Percentiles rank a stretch among this genome's conserved stretches.
Evolutionary conservation across 92 coral and sea anemone genomes (phyloP).

Genomic region (Nematostella vectensis): DNA sequence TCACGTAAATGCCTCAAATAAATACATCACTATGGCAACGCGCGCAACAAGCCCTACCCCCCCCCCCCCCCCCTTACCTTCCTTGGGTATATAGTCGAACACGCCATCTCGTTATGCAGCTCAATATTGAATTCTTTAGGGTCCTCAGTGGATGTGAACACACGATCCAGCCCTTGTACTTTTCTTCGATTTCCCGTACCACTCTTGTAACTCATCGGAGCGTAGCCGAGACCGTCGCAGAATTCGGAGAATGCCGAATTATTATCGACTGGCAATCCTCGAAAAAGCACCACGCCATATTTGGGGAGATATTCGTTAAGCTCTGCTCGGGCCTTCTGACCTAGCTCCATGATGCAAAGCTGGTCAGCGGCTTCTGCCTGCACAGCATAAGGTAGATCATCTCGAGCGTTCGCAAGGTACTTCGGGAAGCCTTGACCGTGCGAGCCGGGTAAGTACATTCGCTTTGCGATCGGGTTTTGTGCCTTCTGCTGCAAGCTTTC

Average conservation of each 20-base stretch:
- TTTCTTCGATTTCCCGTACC: constrained; percentile 66
- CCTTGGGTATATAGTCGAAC: constrained; percentile 61
- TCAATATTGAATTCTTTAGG: constrained; percentile 56
- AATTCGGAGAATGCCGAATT: constrained; percentile 34
- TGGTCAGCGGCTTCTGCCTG: constrained; percentile 18
- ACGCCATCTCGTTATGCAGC: constrained; percentile 84
- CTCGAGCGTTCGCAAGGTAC: constrained; percentile 45
- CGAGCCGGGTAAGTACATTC: constrained; percentile 67
- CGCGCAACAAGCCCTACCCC: too few relatives aligned
- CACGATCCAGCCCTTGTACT: constrained; percentile 31
- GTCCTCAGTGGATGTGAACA: constrained; percentile 59
- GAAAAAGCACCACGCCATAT: constrained; percentile 55
- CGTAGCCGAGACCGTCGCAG: constrained; percentile 42
- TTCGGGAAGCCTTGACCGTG: constrained; percentile 54
- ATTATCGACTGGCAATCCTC: constrained; percentile 44
- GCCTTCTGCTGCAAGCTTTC: constrained; percentile 5
- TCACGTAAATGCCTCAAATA: too few relatives aligned
- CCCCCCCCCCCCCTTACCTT: too few relatives aligned
- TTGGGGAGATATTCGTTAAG: constrained; percentile 42
- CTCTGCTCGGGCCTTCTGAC: constrained; percentile 37
- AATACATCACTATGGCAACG: too few relatives aligned
- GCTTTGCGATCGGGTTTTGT: constrained; percentile 35
- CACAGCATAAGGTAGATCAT: constrained; percentile 52
- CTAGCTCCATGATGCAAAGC: constrained; percentile 34
- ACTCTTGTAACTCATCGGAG: constrained; percentile 52